These are phyloP conservation scores for Knipowitschia caucasica DNA, from an alignment of 2,797 vertebrate genomes.

Conservation along the genomic window DNA sequence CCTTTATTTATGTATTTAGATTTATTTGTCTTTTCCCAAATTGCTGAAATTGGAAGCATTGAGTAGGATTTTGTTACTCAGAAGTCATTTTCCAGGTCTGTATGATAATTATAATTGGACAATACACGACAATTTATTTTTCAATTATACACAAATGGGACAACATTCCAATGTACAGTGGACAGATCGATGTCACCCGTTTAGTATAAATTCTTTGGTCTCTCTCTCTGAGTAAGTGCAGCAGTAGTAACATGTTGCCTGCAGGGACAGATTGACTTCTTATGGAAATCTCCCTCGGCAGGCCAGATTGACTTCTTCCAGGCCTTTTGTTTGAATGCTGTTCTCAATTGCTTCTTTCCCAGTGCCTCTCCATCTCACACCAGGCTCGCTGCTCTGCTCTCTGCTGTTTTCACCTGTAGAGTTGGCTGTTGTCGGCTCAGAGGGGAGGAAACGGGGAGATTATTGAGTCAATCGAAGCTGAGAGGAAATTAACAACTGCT, in stretches of 20 bases:
- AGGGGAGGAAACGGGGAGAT: slow-evolving; percentile 28
- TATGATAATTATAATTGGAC: too few species aligned
- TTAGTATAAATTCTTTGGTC: slow-evolving; percentile 48
- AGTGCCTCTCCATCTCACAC: slow-evolving; percentile 38
- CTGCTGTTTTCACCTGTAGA: slow-evolving; percentile 53
- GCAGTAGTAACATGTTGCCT: slow-evolving; percentile 61
- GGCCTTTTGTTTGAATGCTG: slow-evolving; percentile 55
- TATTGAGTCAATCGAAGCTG: slow-evolving; percentile 62
- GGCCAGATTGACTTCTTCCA: slow-evolving; percentile 64
- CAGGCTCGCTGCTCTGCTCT: slow-evolving; percentile 20
- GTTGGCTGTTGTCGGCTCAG: slow-evolving; percentile 40
- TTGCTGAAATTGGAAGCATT: too few species aligned
- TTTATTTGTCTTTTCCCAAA: too few species aligned
- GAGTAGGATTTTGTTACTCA: too few species aligned
- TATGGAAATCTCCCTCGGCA: slow-evolving; percentile 65
- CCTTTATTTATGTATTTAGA: too few species aligned
- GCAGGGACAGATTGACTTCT: slow-evolving; percentile 62
- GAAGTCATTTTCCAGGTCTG: too few species aligned
- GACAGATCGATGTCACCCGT: slow-evolving; percentile 28
- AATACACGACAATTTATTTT: too few species aligned
- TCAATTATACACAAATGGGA: too few species aligned
- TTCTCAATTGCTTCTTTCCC: slow-evolving; percentile 61
- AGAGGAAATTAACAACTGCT: slow-evolving; percentile 66
- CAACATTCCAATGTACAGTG: slow-evolving; percentile 15
- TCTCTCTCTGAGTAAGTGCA: slow-evolving; percentile 59